These are phyloP conservation scores for Hippocampus kuda DNA, from an alignment of 2,797 vertebrate genomes.

Conservation along the genomic window DNA sequence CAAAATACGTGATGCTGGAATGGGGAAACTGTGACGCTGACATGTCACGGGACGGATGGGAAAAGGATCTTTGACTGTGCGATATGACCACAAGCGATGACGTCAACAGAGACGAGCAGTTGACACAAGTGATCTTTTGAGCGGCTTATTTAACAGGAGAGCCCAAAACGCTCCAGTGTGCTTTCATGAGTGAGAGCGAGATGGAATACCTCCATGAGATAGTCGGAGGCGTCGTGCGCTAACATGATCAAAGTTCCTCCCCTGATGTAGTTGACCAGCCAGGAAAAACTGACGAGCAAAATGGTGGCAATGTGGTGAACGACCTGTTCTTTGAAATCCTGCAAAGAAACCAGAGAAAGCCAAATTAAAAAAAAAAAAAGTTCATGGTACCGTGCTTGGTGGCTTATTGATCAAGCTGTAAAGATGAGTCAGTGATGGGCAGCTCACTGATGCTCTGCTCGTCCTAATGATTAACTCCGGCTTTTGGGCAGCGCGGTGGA, in stretches of 20 bases:
- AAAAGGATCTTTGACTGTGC: no score
- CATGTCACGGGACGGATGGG: no score
- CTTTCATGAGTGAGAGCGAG: not conserved
- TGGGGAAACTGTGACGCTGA: no score
- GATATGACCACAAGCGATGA: no score
- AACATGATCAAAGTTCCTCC: slow-evolving; percentile 91
- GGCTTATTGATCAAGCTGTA: slow-evolving; percentile 44
- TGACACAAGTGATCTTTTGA: no score
- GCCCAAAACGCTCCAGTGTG: not conserved
- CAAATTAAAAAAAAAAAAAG: not conserved
- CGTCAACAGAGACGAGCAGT: no score
- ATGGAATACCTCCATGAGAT: slow-evolving; percentile 80
- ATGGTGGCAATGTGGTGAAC: slow-evolving; percentile 91
- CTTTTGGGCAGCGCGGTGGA: not conserved
- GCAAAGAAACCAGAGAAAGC: not conserved
- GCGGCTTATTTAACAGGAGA: no score
- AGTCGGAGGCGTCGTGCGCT: slow-evolving; percentile 84
- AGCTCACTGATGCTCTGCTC: not conserved
- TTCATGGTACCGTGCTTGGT: slow-evolving; percentile 9
- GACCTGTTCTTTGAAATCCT: slow-evolving; percentile 95
- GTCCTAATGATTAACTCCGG: slow-evolving; percentile 43
- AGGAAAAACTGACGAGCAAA: slow-evolving; percentile 86
- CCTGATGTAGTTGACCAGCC: slow-evolving; percentile 87
- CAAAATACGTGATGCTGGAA: no score
- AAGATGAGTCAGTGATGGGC: slow-evolving; percentile 36